Base-by-base conservation (phyloP, 2,888 invertebrate genomes). In the Andrena trimmerana region DNA sequence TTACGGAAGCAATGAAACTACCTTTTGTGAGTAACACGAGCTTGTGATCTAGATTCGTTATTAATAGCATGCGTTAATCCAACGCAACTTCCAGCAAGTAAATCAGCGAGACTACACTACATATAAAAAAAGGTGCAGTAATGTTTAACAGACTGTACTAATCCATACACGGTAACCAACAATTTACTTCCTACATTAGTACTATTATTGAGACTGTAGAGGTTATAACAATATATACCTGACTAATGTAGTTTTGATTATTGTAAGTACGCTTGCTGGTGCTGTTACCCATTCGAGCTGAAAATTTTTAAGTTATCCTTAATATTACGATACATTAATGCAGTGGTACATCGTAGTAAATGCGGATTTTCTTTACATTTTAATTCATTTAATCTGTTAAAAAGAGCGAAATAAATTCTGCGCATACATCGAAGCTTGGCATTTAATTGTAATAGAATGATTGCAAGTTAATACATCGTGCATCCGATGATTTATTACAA, bases 11-110 rank as follows among this genome's bases (percentile, higher is more conserved):
- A 50, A 36, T 36, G 10, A 10, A 31, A 24, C 10, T 78, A 96
- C 96, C 96, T 96, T 95, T 95, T 95, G 91, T 96, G 94, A 90
- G 96, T 96, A 90, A 95, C 94, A 90, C 96, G 95, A 91, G 96
- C 96, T 96, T 96, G 96, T 92, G 96, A 96, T 66, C 87, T 91
- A 27, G 83, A 71, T 68, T 91, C 89, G 48, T 90, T 91, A 5
- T 67, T 82, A 8, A 86, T 81, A n/a, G 88, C 72, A 65, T 88
- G 88, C 54, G 90, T 70, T 29, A 87, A 79, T 57, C 89, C 87
- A 13, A 89, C 83, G 54, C 92, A 92, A 83, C 87, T 88, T 71
- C 90, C 90, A 59, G 90, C 88, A 63, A 92, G 85, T 71, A 92
- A 84, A 84, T 92, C 90, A 72, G 91, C 92, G 16, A 93, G 89